Conservation (phyloP, 2,888 invertebrate species). For the Volucella zonaria region DNA sequence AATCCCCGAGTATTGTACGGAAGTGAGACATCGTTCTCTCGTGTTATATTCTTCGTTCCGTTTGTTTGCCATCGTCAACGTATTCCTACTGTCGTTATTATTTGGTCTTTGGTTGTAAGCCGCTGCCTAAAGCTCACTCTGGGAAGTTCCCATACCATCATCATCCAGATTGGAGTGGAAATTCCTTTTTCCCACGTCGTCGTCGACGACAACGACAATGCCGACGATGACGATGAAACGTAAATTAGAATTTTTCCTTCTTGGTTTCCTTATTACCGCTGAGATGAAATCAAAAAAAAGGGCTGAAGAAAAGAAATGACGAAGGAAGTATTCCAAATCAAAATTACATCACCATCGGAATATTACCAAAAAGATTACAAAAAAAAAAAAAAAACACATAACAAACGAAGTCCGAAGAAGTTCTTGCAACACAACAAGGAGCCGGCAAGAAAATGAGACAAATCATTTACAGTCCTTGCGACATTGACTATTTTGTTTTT, state of each 20-base stretch:
- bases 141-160: slow-evolving; percentile 43
- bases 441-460: neutral
- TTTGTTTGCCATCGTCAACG: neutral
- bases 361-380: slow-evolving; percentile 10
- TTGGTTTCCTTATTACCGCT: slow-evolving; percentile 35
- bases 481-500: neutral
- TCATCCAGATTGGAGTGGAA: slow-evolving; percentile 17
- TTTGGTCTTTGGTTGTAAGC: slow-evolving; percentile 39
- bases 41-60: neutral
- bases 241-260: slow-evolving; percentile 23
- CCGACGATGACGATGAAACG: slow-evolving; percentile 11
- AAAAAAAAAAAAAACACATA: slow-evolving; percentile 15
- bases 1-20: slow-evolving; percentile 40
- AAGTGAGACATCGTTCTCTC: slow-evolving; percentile 46
- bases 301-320: slow-evolving; percentile 1
- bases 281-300: slow-evolving; percentile 63
- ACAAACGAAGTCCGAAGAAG: slow-evolving; percentile 1
- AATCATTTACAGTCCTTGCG: slow-evolving; percentile 35
- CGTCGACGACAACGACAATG: neutral
- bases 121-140: slow-evolving; percentile 26
- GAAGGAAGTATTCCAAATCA: slow-evolving; percentile 42
- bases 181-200: slow-evolving; percentile 58
- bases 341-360: slow-evolving; percentile 65
- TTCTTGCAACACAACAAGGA: slow-evolving; percentile 16
- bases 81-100: slow-evolving; percentile 1